Evolutionary conservation across 2,888 invertebrate genomes (phyloP), one percentile per base, ranked within the genome.

Genomic region (Mythimna pallens): DNA sequence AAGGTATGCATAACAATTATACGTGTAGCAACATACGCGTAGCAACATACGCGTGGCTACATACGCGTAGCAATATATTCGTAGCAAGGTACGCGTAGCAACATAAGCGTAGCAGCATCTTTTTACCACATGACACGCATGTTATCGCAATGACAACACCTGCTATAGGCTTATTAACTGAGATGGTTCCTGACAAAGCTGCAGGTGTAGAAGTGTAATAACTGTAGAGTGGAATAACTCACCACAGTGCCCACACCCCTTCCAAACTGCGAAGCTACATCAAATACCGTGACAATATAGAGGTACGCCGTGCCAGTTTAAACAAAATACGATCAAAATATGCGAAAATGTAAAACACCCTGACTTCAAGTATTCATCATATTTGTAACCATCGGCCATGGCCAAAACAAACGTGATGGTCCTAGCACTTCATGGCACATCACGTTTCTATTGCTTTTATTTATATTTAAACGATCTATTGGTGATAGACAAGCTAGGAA

Each of bases 361-460:
- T 69, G 22, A 22, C 1, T 25, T 22, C 25, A 55, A 30, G 3
- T 71, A 57, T 34, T 30, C 57, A 52, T 47, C 4, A 54, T 22
- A 52, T 70, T 36, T 63, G 36, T n/a, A 40, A 20, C 3, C 3
- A 30, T 3, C 54, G 30, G 10, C 59, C 65, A 55, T 79, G 54
- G 54, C 30, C n/a, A 52, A 57, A 36, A 62, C 25, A 78, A 59
- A 65, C 22, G 40, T 61, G 47, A 65, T 52, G 14, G 6, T 47
- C 34, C 20, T 8, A 63, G 17, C 52, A 78, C 57, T 57, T 47
- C 25, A 40, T 36, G 20, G 22, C 25, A 57, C 34, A 65, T 78
- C 79, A 65, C 78, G 73, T 78, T 54, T 65, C 20, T 47, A 77
- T 70, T 72, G 14, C 30, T 57, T 62, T 57, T 54, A 59, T 68